Percentiles rank a stretch among this genome's conserved stretches.
Evolutionary conservation across 2,797 vertebrate genomes (phyloP).

Genomic region (Melanotaenia pygmaea): DNA sequence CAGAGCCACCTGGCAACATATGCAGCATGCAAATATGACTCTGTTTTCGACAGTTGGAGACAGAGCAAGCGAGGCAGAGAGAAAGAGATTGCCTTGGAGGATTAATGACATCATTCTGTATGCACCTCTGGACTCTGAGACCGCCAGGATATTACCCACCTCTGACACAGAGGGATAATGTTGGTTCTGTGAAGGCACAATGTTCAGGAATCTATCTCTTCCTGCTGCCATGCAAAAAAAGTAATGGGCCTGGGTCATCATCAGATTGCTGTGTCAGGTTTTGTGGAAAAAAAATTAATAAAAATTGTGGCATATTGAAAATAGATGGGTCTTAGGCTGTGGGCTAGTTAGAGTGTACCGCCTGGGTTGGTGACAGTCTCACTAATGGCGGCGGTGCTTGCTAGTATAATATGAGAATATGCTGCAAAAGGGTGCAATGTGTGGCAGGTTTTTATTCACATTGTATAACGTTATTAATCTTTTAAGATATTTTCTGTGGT

Average conservation of each 20-base stretch:
- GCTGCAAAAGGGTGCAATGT: conserved; percentile 43
- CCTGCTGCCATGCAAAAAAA: conserved; percentile 87
- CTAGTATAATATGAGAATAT: conserved; percentile 25
- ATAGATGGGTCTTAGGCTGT: conserved; percentile 89
- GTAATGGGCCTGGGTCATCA: conserved; percentile 96
- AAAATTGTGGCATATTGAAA: conserved; percentile 88
- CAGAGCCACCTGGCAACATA: conserved; percentile 96
- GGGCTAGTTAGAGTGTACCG: conserved; percentile 84
- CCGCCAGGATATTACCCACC: conserved; percentile 96
- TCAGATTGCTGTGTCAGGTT: conserved; percentile 95
- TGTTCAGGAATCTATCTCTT: conserved; percentile 73
- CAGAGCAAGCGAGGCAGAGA: conserved; percentile 54
- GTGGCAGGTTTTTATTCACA: conserved; percentile 48
- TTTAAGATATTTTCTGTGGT: conserved; percentile 46
- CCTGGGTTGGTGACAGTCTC: conserved; percentile 60
- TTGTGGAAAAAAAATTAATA: conserved; percentile 88
- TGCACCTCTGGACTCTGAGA: conserved; percentile 86
- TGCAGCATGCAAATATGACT: conserved; percentile 98
- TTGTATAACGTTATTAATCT: conserved; percentile 52
- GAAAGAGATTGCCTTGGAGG: conserved; percentile 94
- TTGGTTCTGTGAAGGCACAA: conserved; percentile 94
- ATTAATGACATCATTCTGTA: conserved; percentile 99
- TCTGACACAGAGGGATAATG: conserved; percentile 99
- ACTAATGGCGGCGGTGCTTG: conserved; percentile 55
- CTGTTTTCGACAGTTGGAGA: conserved; percentile 86